A percentile compares a stretch with the other conserved stretches of the same genome.
phyloP scores from a whole-genome alignment of 2,113 vertebrate species.

The Apaloderma vittatum region DNA sequence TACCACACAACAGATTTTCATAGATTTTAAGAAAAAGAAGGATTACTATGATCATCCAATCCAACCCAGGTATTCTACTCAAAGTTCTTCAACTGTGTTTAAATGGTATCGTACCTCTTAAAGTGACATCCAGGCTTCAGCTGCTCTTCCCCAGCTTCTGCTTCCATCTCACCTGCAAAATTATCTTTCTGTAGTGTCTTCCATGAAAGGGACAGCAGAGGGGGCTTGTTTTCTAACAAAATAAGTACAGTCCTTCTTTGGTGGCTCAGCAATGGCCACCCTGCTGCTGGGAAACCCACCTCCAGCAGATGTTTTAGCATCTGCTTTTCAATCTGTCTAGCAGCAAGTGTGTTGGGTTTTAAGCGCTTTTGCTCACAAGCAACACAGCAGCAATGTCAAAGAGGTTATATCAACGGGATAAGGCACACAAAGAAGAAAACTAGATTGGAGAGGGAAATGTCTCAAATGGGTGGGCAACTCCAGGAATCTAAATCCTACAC shows the following conservation, averaged over 20 bases:
- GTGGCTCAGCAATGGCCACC: rapidly evolving
- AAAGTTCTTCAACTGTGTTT: background rate
- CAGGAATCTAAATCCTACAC: background rate
- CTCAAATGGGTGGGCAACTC: background rate
- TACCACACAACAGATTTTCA: background rate
- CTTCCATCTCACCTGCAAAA: background rate
- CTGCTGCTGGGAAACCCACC: constrained; percentile 6
- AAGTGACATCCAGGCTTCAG: background rate
- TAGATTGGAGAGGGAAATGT: background rate
- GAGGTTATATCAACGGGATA: background rate
- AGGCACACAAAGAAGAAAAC: background rate
- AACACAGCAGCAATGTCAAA: background rate
- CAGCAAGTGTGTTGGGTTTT: background rate
- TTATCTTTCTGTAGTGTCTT: background rate
- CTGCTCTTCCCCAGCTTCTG: background rate
- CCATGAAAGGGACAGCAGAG: background rate
- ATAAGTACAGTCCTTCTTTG: background rate
- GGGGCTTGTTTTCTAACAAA: background rate
- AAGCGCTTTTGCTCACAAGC: background rate
- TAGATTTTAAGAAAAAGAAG: background rate
- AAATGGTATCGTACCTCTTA: background rate
- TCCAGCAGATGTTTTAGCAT: background rate
- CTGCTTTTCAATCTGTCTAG: background rate
- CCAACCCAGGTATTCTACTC: background rate
- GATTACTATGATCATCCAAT: rapidly evolving